These are phyloP conservation scores for Alcedo atthis DNA, from an alignment of 2,797 vertebrate species.

Conservation along the genomic window DNA sequence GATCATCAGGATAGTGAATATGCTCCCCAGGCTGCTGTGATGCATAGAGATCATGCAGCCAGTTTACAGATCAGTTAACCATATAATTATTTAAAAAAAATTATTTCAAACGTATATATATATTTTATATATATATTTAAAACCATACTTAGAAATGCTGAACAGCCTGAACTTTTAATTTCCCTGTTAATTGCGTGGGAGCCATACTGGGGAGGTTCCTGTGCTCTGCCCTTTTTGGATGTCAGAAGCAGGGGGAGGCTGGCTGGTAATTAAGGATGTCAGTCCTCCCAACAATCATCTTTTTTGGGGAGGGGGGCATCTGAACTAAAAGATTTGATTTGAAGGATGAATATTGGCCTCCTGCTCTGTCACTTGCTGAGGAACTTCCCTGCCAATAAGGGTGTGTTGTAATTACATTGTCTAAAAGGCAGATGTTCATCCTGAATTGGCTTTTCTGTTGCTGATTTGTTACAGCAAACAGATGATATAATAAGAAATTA, in stretches of 20 bases:
- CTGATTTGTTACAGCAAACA: not conserved
- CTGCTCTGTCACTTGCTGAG: not conserved
- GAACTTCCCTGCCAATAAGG: not conserved
- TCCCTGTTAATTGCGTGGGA: too few relatives aligned
- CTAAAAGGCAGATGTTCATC: not conserved
- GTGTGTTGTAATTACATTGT: not conserved
- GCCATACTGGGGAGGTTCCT: too few relatives aligned
- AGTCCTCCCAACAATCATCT: not conserved
- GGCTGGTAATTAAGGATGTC: not conserved
- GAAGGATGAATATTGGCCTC: not conserved
- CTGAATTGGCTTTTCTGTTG: not conserved
- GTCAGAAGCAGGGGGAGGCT: not conserved
- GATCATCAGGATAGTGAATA: not conserved
- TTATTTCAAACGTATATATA: too few relatives aligned
- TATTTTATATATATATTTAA: too few relatives aligned
- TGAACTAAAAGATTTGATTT: not conserved
- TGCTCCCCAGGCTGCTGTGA: not conserved
- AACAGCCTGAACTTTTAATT: too few relatives aligned
- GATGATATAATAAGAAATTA: not conserved
- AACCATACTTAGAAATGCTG: too few relatives aligned
- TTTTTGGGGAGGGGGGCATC: too few relatives aligned
- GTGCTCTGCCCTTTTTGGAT: not conserved
- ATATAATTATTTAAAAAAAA: too few relatives aligned
- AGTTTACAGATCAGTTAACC: too few relatives aligned
- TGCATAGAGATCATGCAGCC: too few relatives aligned